phyloP scores from a whole-genome alignment of 2,888 invertebrate species.

The Chirona hameri region DNA sequence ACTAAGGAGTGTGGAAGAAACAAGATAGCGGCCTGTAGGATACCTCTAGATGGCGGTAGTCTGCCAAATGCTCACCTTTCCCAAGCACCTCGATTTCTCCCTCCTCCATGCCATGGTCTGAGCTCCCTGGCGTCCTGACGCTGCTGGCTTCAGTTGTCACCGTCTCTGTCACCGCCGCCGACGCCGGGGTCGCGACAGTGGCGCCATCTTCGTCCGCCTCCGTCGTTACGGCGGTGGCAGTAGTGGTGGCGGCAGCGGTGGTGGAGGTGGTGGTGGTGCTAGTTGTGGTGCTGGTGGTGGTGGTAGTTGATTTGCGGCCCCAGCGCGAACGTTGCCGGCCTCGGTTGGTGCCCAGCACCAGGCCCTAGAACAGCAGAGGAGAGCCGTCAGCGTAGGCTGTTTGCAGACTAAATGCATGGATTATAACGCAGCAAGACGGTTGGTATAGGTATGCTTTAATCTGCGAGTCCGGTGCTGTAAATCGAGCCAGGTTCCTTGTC shows the following conservation, averaged over 20 bases:
- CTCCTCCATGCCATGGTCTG: neutral
- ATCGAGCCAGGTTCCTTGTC: too few species aligned
- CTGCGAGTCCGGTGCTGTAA: too few species aligned
- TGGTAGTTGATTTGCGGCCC: neutral
- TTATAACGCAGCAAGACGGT: neutral
- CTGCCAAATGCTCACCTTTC: constrained; percentile 8
- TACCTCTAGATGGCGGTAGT: too few species aligned
- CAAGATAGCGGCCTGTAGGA: too few species aligned
- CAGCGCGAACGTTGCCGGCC: neutral
- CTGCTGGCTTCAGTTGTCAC: neutral
- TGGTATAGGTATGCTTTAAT: too few species aligned
- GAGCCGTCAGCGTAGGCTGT: neutral
- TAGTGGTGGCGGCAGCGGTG: constrained; percentile 32
- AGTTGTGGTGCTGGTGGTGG: constrained; percentile 4
- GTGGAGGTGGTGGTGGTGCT: constrained; percentile 36
- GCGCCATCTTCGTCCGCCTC: neutral
- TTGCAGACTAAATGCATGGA: neutral
- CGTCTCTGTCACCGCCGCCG: neutral
- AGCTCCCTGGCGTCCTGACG: too few species aligned
- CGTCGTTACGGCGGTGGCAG: neutral
- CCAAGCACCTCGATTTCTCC: constrained; percentile 26
- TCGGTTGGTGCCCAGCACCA: neutral
- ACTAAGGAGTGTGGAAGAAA: too few species aligned
- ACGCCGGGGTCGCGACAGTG: neutral
- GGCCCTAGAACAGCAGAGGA: neutral